Evolutionary conservation across 2,113 vertebrate genomes (phyloP).

Genomic region (Onychostoma macrolepis): DNA sequence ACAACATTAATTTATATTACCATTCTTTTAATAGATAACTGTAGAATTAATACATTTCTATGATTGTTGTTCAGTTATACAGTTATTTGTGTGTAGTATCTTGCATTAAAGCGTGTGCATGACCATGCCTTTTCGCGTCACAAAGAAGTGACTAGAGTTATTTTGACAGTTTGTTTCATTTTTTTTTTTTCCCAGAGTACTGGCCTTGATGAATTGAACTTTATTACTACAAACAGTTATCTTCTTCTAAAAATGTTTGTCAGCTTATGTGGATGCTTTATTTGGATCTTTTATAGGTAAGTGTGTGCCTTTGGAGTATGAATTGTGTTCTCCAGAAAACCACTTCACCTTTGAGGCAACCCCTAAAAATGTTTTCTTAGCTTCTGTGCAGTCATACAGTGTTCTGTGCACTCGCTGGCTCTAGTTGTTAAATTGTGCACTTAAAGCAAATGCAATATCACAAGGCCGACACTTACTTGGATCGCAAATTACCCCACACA

Average conservation of each 20-base stretch:
- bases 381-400: background rate
- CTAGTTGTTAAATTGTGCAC: conserved; percentile 22
- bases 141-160: background rate
- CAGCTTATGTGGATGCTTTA: background rate
- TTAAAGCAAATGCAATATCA: conserved; percentile 31
- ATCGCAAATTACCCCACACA: conserved; percentile 23
- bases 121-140: background rate
- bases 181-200: background rate
- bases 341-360: conserved; percentile 23
- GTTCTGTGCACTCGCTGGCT: background rate
- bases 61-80: background rate
- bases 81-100: background rate
- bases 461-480: conserved; percentile 12
- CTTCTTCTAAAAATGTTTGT: background rate
- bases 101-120: background rate
- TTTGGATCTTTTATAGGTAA: background rate
- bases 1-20: background rate
- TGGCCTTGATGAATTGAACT: background rate
- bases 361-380: background rate
- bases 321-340: background rate
- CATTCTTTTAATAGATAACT: background rate
- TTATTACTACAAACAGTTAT: background rate
- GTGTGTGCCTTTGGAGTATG: background rate
- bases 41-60: background rate
- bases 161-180: background rate